Conservation (phyloP, 2,888 invertebrate genomes). For the Nebria brevicollis region DNA sequence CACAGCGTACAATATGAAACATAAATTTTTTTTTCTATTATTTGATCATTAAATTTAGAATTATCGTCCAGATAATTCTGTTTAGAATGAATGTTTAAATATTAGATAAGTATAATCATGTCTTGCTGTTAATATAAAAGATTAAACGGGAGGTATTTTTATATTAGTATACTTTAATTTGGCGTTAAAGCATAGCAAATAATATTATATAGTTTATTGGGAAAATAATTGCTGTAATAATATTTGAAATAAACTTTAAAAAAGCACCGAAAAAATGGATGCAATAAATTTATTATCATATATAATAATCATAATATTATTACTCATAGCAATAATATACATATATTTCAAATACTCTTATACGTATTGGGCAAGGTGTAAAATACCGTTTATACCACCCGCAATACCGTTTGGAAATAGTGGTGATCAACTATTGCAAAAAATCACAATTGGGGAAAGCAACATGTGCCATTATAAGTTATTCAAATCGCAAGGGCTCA, state of each 20-base stretch:
- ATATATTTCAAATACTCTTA: slow-evolving; percentile 24
- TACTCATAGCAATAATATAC: slow-evolving; percentile 38
- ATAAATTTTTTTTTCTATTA: too few species aligned
- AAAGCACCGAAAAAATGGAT: neutral
- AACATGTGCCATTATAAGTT: neutral
- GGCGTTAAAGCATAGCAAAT: neutral
- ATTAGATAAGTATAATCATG: neutral
- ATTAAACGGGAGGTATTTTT: too few species aligned
- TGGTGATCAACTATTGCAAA: neutral
- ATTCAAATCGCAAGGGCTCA: neutral
- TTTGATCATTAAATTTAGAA: too few species aligned
- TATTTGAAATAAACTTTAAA: too few species aligned
- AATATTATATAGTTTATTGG: neutral
- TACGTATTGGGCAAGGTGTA: slow-evolving; percentile 48
- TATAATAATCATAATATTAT: slow-evolving; percentile 35
- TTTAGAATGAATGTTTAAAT: too few species aligned
- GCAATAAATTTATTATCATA: slow-evolving; percentile 8
- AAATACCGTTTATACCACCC: slow-evolving; percentile 49
- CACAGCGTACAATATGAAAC: too few species aligned
- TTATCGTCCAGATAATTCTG: too few species aligned
- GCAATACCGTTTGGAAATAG: slow-evolving; percentile 54
- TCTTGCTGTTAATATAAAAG: too few species aligned
- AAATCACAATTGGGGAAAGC: neutral
- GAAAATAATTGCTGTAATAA: slow-evolving; percentile 7
- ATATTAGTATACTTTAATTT: too few species aligned